Base-by-base conservation (phyloP, 2,113 vertebrate genomes). In the Myiagra hebetior region DNA sequence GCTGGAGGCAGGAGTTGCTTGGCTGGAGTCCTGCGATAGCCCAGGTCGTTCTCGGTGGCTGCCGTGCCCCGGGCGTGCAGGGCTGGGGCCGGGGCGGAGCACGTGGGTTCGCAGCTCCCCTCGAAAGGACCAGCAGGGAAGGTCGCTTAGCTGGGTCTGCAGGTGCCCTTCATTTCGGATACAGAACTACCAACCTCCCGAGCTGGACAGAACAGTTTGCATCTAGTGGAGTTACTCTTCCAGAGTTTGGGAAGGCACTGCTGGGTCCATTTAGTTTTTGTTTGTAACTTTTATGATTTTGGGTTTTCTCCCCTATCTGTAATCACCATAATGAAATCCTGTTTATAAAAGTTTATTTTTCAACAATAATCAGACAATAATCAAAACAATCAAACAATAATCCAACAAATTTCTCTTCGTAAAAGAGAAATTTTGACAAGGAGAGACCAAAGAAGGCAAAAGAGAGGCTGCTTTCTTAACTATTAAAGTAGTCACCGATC, bases 31-130 rank as follows among this genome's bases (percentile, higher is more conserved):
- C 49, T 21, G 85, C 24, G 6, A 0, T 1, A 2, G 33, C 68
- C 35, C 0, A 0, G 2, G 50, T 2, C 5, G 6, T 4, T 28
- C 33, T 5, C 16, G 10, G 56, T 2, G 52, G 14, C 46, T 13
- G 70, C 63, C 1, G 15, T 7, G 53, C 23, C 13, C 8, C 37
- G 30, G 67, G 33, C 39, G 3, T 9, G n/a, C 10, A 11, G 44
- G 17, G 35, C 35, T 1, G 37, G 13, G 33, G 8, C 13, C 10
- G 49, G 33, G 47, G 30, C 13, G 30, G n/a, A 18, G 33, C 73
- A 8, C 47, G 6, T 2, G 49, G 15, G 3, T 19, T 46, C 41
- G 8, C 15, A 3, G 41, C n/a, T 89, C 18, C 55, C 20, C 22
- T 14, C 6, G 49, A 14, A 41, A 50, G 28, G 52, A 10, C 7